Evolutionary conservation across 2,797 vertebrate genomes (phyloP), one percentile per base, ranked within the genome.

Genomic region (Chaetodon trifasciatus): DNA sequence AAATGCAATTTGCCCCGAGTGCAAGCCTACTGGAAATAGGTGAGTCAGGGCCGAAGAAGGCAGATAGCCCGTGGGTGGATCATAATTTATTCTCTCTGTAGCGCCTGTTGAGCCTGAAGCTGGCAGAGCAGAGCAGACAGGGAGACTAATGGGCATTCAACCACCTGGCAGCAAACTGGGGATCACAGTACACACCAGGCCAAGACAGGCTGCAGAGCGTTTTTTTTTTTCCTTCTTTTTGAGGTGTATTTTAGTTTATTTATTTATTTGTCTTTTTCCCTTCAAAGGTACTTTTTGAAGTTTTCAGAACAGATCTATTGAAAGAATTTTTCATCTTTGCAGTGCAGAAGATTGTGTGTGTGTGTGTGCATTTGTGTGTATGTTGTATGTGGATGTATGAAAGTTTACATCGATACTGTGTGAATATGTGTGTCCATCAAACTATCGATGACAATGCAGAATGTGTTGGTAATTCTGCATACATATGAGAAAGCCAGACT

Each of bases 21-120:
- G 92, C 81, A 77, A 16, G 82, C 76, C 90, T 78, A 53, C 88
- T 91, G 89, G 91, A 92, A 90, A 94, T 88, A 93, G 92, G 90
- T 86, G 90, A 93, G 88, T 83, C 80, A 66, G 87, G 88, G 83
- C 87, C 86, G 58, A 74, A 66, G 82, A 78, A 86, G 87, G 89
- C 81, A 81, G 86, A 88, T 82, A 75, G 92, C 91, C 91, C 23
- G 65, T 83, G 84, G 93, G 85, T 76, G 86, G 85, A 90, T 93
- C 88, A 90, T 94, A 74, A 87, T 93, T 89, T 93, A 93, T 91
- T 90, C 89, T 79, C 77, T 82, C 46, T 82, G 86, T 85, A 79
- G 84, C 50, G 86, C 87, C 81, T 91, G 90, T 89, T 88, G 86
- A 92, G 88, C 78, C 81, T 65, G 70, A 84, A 86, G 86, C 87